Evolutionary conservation across 2,797 vertebrate species (phyloP), one percentile per base, ranked within the genome.

Genomic region (Pseudochaenichthys georgianus): DNA sequence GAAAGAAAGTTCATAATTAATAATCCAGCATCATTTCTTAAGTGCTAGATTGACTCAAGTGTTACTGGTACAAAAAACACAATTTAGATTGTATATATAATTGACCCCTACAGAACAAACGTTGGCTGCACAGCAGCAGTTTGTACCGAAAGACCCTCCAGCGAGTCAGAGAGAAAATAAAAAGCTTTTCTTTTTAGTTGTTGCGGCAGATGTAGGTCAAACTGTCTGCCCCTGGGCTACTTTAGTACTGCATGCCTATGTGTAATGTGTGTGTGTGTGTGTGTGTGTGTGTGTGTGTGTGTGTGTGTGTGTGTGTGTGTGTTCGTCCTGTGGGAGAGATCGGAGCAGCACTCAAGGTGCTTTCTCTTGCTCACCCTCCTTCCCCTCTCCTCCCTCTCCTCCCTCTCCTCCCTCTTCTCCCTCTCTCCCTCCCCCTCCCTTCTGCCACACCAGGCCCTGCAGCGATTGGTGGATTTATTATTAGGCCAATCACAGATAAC

Each of bases 391-490:
- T 19, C 50, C 23, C 17, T 15, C 9, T 19, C 41, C 9, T 8
- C 42, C 12, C 46, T 5, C n/a, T 13, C 53, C n/a, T 13, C 53
- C 9, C 28, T 7, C 21, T n/a, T n/a, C n/a, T n/a, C n/a, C n/a
- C n/a, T n/a, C n/a, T n/a, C n/a, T n/a, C n/a, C n/a, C n/a, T n/a
- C n/a, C 53, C 19, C 38, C 50, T 19, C 61, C n/a, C 13, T 48
- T 61, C 66, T 16, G 11, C 69, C 46, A 57, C 59, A 62, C 82
- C 90, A 45, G 42, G 72, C 43, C 82, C 84, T 87, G 87, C 88
- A 94, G 90, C 82, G 93, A 95, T 93, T 71, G 87, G 92, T 92
- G 81, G 77, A 74, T 88, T 90, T 95, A 93, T 94, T 94, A 94
- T 93, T 94, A 94, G 87, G 65, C 77, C 69, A 60, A 90, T 90